Conservation (phyloP, 2,113 vertebrate species). For the Hemibagrus wyckioides region DNA sequence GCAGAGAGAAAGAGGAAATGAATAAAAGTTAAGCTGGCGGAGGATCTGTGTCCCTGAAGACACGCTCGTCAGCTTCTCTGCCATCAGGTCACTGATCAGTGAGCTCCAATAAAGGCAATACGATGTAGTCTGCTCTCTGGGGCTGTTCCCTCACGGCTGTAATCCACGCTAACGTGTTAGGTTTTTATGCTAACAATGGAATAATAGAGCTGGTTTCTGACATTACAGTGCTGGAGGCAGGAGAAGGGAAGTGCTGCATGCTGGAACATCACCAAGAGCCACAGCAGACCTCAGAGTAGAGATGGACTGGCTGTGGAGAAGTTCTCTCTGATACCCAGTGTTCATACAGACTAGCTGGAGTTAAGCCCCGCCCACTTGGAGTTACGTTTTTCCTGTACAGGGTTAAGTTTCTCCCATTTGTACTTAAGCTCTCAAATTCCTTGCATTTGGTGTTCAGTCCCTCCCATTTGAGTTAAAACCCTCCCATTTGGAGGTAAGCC, state of each 20-base stretch:
- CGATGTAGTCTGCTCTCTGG: not conserved
- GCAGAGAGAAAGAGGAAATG: not conserved
- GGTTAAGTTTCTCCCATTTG: not conserved
- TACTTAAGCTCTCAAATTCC: not conserved
- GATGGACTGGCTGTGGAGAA: not conserved
- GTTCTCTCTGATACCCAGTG: not conserved
- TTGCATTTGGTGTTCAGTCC: not conserved
- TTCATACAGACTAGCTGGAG: too few species aligned
- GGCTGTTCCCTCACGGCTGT: not conserved
- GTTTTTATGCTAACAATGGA: not conserved
- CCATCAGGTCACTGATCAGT: slow-evolving; percentile 14
- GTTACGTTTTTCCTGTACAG: not conserved
- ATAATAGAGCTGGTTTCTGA: slow-evolving; percentile 4
- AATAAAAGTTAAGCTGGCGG: not conserved
- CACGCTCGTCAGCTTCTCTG: not conserved
- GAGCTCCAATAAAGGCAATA: slow-evolving; percentile 1
- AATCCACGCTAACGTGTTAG: slow-evolving; percentile 1
- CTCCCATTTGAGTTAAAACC: not conserved
- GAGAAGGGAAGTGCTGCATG: not conserved
- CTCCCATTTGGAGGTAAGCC: not conserved
- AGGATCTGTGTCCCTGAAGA: not conserved
- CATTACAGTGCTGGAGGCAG: not conserved
- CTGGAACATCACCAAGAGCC: not conserved
- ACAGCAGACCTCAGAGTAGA: not conserved
- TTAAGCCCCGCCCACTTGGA: not conserved